These are phyloP conservation scores for Zosterops pallidus DNA, from an alignment of 2,113 vertebrate genomes.

Conservation along the genomic window DNA sequence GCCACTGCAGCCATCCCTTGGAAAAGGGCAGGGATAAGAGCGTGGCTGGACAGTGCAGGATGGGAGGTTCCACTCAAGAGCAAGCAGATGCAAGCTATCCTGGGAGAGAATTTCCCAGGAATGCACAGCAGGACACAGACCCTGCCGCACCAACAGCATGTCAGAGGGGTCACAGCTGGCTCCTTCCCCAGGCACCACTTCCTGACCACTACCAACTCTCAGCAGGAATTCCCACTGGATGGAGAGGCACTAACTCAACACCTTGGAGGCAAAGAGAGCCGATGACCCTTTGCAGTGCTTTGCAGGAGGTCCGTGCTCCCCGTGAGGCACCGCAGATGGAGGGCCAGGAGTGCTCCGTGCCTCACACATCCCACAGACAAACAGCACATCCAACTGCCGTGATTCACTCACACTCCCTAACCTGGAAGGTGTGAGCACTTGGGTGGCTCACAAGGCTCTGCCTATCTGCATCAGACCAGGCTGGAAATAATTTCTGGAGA, in stretches of 20 bases:
- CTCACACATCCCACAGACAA: neutral
- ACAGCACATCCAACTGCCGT: neutral
- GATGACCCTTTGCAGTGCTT: neutral
- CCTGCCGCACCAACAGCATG: neutral
- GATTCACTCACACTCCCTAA: neutral
- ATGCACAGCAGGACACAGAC: accelerated
- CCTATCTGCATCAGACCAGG: neutral
- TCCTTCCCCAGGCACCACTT: neutral
- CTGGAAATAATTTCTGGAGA: slow-evolving; percentile 13
- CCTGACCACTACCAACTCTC: neutral
- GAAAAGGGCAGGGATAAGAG: neutral
- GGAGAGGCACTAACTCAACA: neutral
- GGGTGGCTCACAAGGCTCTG: neutral
- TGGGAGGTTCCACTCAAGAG: neutral
- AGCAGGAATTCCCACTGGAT: neutral
- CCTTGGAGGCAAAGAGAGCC: neutral
- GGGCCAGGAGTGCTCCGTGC: neutral
- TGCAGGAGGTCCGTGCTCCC: neutral
- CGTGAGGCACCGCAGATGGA: neutral
- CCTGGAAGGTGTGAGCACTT: neutral
- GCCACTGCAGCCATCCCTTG: neutral
- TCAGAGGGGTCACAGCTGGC: neutral
- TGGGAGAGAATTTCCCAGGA: neutral
- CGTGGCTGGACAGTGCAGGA: neutral
- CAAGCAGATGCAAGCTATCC: neutral